These are phyloP conservation scores for Spinibarbus caldwelli DNA, from an alignment of 2,797 vertebrate species.

Conservation along the genomic window DNA sequence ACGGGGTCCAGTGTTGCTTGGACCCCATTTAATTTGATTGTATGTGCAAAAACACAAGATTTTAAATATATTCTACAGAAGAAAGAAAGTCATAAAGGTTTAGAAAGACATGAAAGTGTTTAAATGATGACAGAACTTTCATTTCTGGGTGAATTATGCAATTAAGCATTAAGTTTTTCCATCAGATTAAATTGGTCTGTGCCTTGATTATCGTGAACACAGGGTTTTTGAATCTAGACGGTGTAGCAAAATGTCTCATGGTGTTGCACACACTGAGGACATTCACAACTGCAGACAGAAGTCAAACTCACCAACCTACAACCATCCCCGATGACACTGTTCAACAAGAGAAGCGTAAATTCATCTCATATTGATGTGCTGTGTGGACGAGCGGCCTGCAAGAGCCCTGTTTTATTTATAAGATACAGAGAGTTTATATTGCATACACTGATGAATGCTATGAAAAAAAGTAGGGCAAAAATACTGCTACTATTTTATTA, in stretches of 20 bases:
- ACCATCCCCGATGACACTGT: slow-evolving; percentile 22
- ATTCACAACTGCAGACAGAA: not conserved
- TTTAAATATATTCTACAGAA: not conserved
- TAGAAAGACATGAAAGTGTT: not conserved
- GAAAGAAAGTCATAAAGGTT: not conserved
- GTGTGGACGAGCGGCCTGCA: not conserved
- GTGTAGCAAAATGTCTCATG: not conserved
- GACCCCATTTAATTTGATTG: not conserved
- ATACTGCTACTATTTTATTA: not conserved
- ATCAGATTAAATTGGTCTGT: not conserved
- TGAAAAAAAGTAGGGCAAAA: not conserved
- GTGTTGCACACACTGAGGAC: not conserved
- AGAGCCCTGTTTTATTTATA: slow-evolving; percentile 25
- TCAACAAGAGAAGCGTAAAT: slow-evolving; percentile 1
- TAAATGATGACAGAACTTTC: not conserved
- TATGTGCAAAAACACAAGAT: not conserved
- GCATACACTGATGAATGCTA: not conserved
- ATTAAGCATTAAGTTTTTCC: not conserved
- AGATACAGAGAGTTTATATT: slow-evolving; percentile 7
- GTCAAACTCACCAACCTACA: slow-evolving; percentile 2
- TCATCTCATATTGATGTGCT: slow-evolving; percentile 10
- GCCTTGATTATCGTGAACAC: not conserved
- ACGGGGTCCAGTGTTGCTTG: not conserved
- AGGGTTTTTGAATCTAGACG: not conserved
- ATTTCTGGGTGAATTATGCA: not conserved